Evolutionary conservation across 2,888 invertebrate genomes (phyloP).

Genomic region (Phaonia tiefii): DNA sequence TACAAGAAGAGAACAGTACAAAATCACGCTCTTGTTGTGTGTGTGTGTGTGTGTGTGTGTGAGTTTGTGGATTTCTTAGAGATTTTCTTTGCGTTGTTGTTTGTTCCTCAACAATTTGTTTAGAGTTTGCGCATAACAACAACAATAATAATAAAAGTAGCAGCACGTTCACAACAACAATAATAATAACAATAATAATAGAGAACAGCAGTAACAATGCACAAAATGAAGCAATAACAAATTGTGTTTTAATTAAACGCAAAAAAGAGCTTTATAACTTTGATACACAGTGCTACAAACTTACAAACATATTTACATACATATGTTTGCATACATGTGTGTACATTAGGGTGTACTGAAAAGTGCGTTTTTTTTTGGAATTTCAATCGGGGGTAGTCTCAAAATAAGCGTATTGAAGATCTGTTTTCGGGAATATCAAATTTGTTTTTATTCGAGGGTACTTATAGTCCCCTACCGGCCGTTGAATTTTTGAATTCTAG

Average conservation of each 20-base stretch:
- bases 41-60: background rate
- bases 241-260: slow-evolving; percentile 56
- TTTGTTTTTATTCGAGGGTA: no score
- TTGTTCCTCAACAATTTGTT: slow-evolving; percentile 6
- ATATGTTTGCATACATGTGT: no score
- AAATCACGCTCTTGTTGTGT: no score
- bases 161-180: slow-evolving; percentile 1
- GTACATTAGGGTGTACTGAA: no score
- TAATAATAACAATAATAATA: slow-evolving; percentile 40
- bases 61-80: slow-evolving; percentile 25
- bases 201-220: slow-evolving; percentile 35
- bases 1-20: background rate
- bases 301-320: slow-evolving; percentile 29
- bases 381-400: no score
- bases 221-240: slow-evolving; percentile 53
- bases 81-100: slow-evolving; percentile 1
- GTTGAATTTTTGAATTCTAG: no score
- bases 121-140: slow-evolving; percentile 53
- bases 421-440: no score
- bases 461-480: no score
- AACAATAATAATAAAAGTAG: slow-evolving; percentile 17
- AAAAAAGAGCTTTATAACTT: slow-evolving; percentile 29
- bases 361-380: no score
- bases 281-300: background rate
- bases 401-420: no score